These are phyloP conservation scores for Marmota monax DNA, from an alignment of 2,113 vertebrate genomes.

Conservation along the genomic window DNA sequence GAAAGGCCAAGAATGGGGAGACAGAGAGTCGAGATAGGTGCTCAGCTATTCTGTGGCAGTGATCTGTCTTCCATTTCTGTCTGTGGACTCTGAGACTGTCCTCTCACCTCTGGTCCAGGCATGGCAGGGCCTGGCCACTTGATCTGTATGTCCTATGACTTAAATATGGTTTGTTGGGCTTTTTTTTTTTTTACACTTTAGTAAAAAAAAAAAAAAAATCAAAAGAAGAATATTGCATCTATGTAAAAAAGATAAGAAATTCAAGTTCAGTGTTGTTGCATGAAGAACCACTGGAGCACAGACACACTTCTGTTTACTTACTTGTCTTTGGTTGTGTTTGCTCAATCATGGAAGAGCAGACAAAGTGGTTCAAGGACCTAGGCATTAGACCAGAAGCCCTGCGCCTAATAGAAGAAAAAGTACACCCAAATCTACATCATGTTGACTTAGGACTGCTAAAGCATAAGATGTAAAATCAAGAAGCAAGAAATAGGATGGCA, in stretches of 20 bases:
- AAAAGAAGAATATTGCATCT: background rate
- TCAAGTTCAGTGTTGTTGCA: background rate
- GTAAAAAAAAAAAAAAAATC: background rate
- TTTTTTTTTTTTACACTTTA: background rate
- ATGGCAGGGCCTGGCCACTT: background rate
- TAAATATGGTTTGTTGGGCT: background rate
- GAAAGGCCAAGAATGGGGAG: background rate
- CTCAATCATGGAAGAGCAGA: background rate
- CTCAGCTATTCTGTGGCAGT: rapidly evolving
- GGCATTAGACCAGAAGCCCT: too few species aligned
- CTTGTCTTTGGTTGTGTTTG: background rate
- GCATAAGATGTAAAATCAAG: too few species aligned
- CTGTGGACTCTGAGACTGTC: background rate
- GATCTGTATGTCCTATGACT: background rate
- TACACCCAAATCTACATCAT: too few species aligned
- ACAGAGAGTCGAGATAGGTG: background rate
- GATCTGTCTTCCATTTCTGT: background rate
- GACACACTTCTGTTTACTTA: background rate
- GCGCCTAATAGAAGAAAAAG: too few species aligned
- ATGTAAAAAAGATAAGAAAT: background rate
- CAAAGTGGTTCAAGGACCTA: too few species aligned
- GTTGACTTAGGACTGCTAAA: too few species aligned
- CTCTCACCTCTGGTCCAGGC: background rate
- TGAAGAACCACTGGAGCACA: background rate
- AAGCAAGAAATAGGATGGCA: too few species aligned